phyloP scores from a whole-genome alignment of 2,113 vertebrate genomes.

The Gobius niger region DNA sequence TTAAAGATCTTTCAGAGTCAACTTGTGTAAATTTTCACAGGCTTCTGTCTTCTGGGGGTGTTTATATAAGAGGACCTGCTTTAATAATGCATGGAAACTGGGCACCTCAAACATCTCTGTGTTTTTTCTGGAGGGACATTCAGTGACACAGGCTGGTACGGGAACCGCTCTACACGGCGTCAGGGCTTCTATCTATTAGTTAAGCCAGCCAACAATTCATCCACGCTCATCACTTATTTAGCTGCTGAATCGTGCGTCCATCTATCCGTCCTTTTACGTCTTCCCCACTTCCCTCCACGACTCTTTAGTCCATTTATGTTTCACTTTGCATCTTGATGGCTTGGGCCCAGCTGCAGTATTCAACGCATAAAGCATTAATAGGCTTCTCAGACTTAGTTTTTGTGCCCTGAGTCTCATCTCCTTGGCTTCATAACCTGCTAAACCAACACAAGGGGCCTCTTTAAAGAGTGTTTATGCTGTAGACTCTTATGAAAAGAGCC shows the following conservation, averaged over 20 bases:
- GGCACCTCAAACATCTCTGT: slow-evolving; percentile 67
- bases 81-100: slow-evolving; percentile 71
- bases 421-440: slow-evolving; percentile 40
- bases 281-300: slow-evolving; percentile 5
- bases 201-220: slow-evolving; percentile 43
- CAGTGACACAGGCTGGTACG: slow-evolving; percentile 22
- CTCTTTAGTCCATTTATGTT: slow-evolving; percentile 15
- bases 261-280: slow-evolving; percentile 11
- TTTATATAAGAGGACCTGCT: slow-evolving; percentile 65
- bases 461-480: slow-evolving; percentile 15
- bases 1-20: slow-evolving; percentile 29
- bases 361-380: slow-evolving; percentile 26
- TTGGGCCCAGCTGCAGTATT: slow-evolving; percentile 17
- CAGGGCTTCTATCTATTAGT: slow-evolving; percentile 26
- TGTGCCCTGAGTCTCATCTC: slow-evolving; percentile 19
- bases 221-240: slow-evolving; percentile 49
- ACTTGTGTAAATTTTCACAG: slow-evolving; percentile 33
- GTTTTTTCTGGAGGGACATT: slow-evolving; percentile 50
- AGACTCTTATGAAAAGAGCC: slow-evolving; percentile 22
- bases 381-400: slow-evolving; percentile 16
- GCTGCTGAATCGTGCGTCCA: slow-evolving; percentile 14
- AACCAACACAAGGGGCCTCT: slow-evolving; percentile 35
- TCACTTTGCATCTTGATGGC: slow-evolving; percentile 19
- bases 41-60: slow-evolving; percentile 52
- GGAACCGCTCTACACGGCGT: slow-evolving; percentile 17